Conservation (phyloP, 2,888 invertebrate species). For the Mythimna ferrago region DNA sequence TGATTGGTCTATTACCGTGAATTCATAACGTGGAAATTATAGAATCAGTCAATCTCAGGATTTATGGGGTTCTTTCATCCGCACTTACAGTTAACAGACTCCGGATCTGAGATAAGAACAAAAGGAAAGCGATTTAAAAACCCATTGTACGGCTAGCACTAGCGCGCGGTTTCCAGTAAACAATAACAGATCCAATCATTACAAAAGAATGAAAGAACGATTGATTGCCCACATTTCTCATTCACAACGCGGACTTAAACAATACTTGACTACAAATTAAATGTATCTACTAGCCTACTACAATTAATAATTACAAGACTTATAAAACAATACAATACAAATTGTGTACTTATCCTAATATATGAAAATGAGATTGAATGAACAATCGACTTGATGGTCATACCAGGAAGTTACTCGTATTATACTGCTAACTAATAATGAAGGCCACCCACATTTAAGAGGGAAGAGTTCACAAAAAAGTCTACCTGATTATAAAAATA, state of each 20-base stretch:
- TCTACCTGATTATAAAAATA: too few species aligned
- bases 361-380: background rate
- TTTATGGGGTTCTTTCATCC: slow-evolving; percentile 10
- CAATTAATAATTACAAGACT: slow-evolving; percentile 2
- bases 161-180: slow-evolving; percentile 21
- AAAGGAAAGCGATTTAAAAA: slow-evolving; percentile 31
- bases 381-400: background rate
- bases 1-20: slow-evolving; percentile 45
- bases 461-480: background rate
- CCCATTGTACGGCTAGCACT: slow-evolving; percentile 26
- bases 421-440: background rate
- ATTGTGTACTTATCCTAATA: background rate
- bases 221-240: slow-evolving; percentile 26
- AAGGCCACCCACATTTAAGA: slow-evolving; percentile 1
- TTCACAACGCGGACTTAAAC: slow-evolving; percentile 14
- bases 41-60: slow-evolving; percentile 17
- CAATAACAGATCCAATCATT: slow-evolving; percentile 27
- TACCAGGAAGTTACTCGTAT: background rate
- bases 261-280: slow-evolving; percentile 16
- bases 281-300: background rate
- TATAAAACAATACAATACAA: slow-evolving; percentile 9
- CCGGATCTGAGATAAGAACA: slow-evolving; percentile 20
- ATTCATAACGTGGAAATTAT: slow-evolving; percentile 37
- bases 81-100: background rate
- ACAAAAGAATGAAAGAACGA: slow-evolving; percentile 20